These are phyloP conservation scores for Sialia sialis DNA, from an alignment of 2,113 vertebrate species.

Conservation along the genomic window DNA sequence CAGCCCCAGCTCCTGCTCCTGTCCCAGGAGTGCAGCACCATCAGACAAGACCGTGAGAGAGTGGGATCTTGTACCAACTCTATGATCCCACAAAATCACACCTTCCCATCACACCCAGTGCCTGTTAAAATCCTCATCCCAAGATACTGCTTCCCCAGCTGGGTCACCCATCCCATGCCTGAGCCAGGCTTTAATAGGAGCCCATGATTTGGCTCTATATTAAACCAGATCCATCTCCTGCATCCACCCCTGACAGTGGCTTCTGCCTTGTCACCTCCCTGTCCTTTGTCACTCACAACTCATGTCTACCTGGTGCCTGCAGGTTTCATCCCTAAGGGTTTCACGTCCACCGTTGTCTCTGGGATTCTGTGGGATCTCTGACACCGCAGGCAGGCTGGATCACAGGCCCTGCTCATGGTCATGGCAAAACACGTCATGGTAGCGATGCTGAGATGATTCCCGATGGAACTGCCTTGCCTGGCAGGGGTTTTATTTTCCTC, in stretches of 20 bases:
- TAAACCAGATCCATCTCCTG: neutral
- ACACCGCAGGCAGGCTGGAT: rapidly evolving
- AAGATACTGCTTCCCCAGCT: neutral
- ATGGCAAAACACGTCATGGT: rapidly evolving
- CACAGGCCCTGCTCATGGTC: rapidly evolving
- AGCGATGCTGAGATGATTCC: rapidly evolving
- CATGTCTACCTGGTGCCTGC: neutral
- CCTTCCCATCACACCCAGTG: neutral
- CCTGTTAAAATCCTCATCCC: neutral
- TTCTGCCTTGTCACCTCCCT: neutral
- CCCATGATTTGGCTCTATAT: neutral
- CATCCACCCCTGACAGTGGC: rapidly evolving
- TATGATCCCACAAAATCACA: neutral
- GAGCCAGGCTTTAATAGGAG: neutral
- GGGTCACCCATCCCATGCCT: neutral
- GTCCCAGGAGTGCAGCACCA: neutral
- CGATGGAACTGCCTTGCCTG: rapidly evolving
- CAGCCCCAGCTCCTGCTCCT: neutral
- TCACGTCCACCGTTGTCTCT: rapidly evolving
- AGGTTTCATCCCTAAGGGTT: neutral
- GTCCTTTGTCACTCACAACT: neutral
- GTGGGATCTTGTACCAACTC: neutral
- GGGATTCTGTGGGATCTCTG: rapidly evolving
- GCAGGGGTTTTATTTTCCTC: neutral
- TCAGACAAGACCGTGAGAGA: neutral